These are phyloP conservation scores for Rhagoletis pomonella DNA, from an alignment of 1,140 invertebrate species.

Conservation along the genomic window DNA sequence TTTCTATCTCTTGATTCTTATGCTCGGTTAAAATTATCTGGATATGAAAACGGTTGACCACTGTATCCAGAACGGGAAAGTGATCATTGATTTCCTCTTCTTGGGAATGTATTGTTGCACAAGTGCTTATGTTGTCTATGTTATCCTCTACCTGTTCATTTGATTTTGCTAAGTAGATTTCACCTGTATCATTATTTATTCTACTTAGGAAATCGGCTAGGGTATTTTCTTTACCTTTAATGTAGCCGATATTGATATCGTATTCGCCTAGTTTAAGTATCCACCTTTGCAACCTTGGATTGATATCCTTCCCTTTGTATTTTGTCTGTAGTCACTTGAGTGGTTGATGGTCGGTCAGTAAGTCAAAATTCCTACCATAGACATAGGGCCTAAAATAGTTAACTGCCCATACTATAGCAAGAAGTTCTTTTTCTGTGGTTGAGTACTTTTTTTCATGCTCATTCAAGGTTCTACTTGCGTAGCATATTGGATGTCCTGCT, in stretches of 20 bases:
- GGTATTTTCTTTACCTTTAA: conserved; percentile 49
- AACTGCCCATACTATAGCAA: too few relatives aligned
- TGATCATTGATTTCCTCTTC: background rate
- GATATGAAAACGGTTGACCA: background rate
- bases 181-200: background rate
- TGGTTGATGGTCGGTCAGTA: background rate
- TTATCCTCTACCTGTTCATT: background rate
- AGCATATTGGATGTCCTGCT: conserved; percentile 59
- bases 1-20: too few relatives aligned
- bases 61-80: background rate
- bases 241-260: background rate
- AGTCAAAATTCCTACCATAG: conserved; percentile 11
- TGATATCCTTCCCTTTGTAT: conserved; percentile 50
- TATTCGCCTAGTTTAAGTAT: conserved; percentile 39
- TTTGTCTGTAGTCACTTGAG: conserved; percentile 42
- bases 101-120: background rate
- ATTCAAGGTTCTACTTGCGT: conserved; percentile 72
- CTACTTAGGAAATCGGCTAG: conserved; percentile 23
- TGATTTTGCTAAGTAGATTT: background rate
- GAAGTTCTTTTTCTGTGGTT: too few relatives aligned
- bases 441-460: conserved; percentile 72
- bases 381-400: conserved; percentile 8
- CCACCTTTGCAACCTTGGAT: conserved; percentile 50
- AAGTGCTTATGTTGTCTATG: background rate
- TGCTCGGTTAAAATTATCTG: too few relatives aligned